These are phyloP conservation scores for Thunnus albacares DNA, from an alignment of 2,797 vertebrate species.

Conservation along the genomic window DNA sequence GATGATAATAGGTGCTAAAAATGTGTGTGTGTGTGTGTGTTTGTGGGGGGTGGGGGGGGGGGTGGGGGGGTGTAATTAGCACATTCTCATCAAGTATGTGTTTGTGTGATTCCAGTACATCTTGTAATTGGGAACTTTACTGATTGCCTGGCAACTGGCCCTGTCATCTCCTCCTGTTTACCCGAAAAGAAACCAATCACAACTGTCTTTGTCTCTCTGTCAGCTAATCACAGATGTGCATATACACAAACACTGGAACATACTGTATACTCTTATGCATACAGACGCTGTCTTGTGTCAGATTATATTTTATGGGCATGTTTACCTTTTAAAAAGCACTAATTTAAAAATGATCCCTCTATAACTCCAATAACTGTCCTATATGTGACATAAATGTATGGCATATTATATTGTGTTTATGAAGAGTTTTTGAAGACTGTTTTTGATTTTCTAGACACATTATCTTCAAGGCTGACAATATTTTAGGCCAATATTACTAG, in stretches of 20 bases:
- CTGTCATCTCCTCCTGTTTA: conserved; percentile 34
- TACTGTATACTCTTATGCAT: neutral
- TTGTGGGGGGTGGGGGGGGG: neutral
- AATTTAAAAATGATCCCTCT: too few relatives aligned
- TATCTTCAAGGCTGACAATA: too few relatives aligned
- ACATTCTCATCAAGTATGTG: conserved; percentile 12
- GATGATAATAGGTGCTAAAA: conserved; percentile 8
- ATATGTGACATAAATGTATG: too few relatives aligned
- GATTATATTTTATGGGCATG: neutral
- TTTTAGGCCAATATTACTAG: too few relatives aligned
- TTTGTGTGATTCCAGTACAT: conserved; percentile 23
- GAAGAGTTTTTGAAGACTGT: too few relatives aligned
- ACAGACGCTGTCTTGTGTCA: conserved; percentile 35
- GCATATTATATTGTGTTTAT: too few relatives aligned
- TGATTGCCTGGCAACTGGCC: conserved; percentile 51
- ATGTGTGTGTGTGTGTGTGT: conserved; percentile 7
- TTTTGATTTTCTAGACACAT: too few relatives aligned
- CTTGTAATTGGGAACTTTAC: conserved; percentile 20
- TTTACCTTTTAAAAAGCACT: too few relatives aligned
- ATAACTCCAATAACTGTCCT: too few relatives aligned
- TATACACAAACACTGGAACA: neutral
- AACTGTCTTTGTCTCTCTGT: neutral
- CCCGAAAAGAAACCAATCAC: conserved; percentile 40
- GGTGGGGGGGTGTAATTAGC: conserved; percentile 25
- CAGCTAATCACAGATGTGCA: conserved; percentile 3